Percentiles rank a stretch among this genome's conserved stretches.
phyloP scores from a whole-genome alignment of 2,797 vertebrate genomes.

The Coccyzus lansbergi region DNA sequence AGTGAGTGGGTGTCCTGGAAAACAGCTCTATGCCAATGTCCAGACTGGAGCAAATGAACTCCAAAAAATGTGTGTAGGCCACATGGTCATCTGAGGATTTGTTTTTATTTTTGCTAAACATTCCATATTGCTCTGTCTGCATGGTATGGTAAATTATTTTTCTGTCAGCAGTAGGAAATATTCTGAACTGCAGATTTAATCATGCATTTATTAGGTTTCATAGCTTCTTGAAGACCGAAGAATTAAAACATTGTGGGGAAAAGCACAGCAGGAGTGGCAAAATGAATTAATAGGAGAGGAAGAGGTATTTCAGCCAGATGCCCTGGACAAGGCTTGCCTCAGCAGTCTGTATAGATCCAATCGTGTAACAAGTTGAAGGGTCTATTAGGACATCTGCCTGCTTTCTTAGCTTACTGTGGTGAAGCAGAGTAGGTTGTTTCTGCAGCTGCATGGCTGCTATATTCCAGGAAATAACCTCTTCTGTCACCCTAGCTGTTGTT shows the following conservation, averaged over 20 bases:
- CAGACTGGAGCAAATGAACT: slow-evolving; percentile 23
- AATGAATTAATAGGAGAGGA: background rate
- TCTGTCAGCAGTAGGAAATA: slow-evolving; percentile 11
- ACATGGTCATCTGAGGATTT: slow-evolving; percentile 25
- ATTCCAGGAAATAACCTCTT: background rate
- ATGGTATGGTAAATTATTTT: background rate
- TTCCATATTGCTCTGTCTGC: background rate
- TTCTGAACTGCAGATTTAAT: slow-evolving; percentile 1
- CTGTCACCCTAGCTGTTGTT: background rate
- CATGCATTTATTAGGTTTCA: background rate
- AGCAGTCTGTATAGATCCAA: background rate
- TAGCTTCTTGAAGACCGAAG: background rate
- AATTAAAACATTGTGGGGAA: background rate
- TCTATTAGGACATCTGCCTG: background rate
- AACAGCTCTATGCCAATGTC: background rate
- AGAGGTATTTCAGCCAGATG: background rate
- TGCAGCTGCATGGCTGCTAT: background rate
- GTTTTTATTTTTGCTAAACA: background rate
- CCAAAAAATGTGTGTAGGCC: slow-evolving; percentile 71
- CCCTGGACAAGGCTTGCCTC: background rate
- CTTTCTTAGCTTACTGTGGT: background rate
- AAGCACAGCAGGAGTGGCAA: background rate
- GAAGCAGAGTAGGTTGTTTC: background rate
- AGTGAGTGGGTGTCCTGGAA: background rate
- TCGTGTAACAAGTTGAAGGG: background rate